A percentile compares a stretch with the other conserved stretches of the same genome.
Evolutionary conservation across 23 tunicate genomes (phyloP).

Genomic region (Clavelina lepadiformis): DNA sequence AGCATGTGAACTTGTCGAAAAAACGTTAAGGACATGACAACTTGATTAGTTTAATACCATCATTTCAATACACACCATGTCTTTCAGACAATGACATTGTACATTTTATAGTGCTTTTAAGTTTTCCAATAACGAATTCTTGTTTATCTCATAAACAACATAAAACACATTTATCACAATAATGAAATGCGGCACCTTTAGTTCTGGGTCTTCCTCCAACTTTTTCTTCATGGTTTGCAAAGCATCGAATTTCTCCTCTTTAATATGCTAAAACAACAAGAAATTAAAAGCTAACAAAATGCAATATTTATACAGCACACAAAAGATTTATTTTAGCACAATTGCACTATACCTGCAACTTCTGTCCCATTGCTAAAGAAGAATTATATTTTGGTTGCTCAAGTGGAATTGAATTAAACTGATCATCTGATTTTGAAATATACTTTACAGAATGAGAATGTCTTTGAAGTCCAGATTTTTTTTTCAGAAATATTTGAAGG

Average conservation of each 20-base stretch:
- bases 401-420: conserved; percentile 7
- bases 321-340: too few relatives aligned
- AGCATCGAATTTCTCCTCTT: conserved; percentile 58
- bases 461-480: conserved; percentile 53
- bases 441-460: conserved; percentile 61
- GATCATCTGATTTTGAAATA: conserved; percentile 1
- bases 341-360: conserved; percentile 44
- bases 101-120: too few relatives aligned
- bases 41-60: too few relatives aligned
- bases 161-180: too few relatives aligned
- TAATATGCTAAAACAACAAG: conserved; percentile 41
- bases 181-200: too few relatives aligned
- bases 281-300: background rate
- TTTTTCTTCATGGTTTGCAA: conserved; percentile 42
- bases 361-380: conserved; percentile 51
- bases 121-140: too few relatives aligned
- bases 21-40: too few relatives aligned
- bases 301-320: background rate
- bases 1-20: too few relatives aligned
- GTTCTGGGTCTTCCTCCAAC: conserved; percentile 24
- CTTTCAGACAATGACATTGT: too few relatives aligned
- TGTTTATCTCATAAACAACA: too few relatives aligned
- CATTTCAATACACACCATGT: too few relatives aligned
- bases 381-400: conserved; percentile 52
- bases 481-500: conserved; percentile 35